A percentile compares a stretch with the other conserved stretches of the same genome.
phyloP scores from a whole-genome alignment of 2,888 invertebrate species.

The Calameuta idolon region DNA sequence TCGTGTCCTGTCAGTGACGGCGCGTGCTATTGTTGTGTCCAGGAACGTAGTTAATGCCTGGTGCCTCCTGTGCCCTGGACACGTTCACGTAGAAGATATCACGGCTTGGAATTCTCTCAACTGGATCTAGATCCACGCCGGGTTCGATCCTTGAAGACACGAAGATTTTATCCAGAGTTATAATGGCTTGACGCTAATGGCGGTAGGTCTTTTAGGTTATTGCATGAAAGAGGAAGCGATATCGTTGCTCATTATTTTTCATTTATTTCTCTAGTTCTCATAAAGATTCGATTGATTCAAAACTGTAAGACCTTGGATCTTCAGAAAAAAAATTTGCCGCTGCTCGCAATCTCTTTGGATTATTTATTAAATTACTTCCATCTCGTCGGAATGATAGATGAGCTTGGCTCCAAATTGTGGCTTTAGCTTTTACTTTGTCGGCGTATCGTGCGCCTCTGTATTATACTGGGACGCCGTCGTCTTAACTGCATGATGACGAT shows the following conservation, averaged over 20 bases:
- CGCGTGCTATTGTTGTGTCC: constrained; percentile 8
- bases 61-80: not conserved
- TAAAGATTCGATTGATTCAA: not conserved
- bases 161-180: not conserved
- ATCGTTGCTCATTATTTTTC: not conserved
- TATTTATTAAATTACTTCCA: constrained; percentile 22
- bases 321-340: not conserved
- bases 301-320: not conserved
- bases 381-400: constrained; percentile 22
- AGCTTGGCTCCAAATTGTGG: constrained; percentile 12
- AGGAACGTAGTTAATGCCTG: not conserved
- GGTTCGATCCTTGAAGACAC: not conserved
- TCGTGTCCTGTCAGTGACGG: constrained; percentile 7
- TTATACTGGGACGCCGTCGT: not conserved
- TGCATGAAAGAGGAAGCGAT: not conserved
- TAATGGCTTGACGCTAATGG: not conserved
- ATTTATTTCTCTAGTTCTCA: not conserved
- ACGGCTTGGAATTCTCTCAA: constrained; percentile 12
- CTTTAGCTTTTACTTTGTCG: constrained; percentile 23
- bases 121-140: constrained; percentile 15
- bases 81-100: constrained; percentile 3
- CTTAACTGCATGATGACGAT: not conserved
- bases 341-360: constrained; percentile 6
- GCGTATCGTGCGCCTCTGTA: constrained; percentile 7
- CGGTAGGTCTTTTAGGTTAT: not conserved